These are phyloP conservation scores for Melanotaenia nigrans DNA, from an alignment of 2,797 vertebrate genomes.

Conservation along the genomic window DNA sequence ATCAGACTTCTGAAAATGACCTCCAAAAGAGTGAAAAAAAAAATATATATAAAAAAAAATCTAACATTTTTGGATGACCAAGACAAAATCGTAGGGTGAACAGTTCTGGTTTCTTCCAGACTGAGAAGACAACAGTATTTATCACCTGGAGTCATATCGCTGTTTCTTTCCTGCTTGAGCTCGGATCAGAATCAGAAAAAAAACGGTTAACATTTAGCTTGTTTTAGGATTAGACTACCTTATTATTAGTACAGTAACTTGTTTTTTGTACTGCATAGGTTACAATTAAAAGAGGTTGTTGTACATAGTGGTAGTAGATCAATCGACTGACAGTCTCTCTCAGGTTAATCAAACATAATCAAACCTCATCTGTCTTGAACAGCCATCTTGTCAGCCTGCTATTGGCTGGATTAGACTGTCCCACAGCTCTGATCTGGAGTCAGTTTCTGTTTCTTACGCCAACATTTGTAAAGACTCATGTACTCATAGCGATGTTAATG, in stretches of 20 bases:
- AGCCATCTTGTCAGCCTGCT: slow-evolving; percentile 41
- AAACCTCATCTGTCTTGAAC: slow-evolving; percentile 65
- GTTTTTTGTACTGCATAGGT: slow-evolving; percentile 52
- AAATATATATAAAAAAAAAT: neutral
- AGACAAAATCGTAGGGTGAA: slow-evolving; percentile 22
- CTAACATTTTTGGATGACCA: neutral
- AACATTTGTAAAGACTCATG: slow-evolving; percentile 43
- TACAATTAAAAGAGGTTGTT: slow-evolving; percentile 47
- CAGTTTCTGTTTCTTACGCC: slow-evolving; percentile 31
- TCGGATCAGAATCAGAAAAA: slow-evolving; percentile 37
- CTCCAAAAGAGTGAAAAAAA: slow-evolving; percentile 8
- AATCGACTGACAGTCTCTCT: slow-evolving; percentile 66
- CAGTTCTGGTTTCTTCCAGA: slow-evolving; percentile 34
- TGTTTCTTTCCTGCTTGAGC: slow-evolving; percentile 36
- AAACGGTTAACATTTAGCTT: slow-evolving; percentile 43
- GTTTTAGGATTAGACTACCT: slow-evolving; percentile 53
- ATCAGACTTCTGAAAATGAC: neutral
- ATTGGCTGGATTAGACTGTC: slow-evolving; percentile 37
- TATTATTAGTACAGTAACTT: slow-evolving; percentile 40
- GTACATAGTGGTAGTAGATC: slow-evolving; percentile 62
- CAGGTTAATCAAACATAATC: slow-evolving; percentile 73
- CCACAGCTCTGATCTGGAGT: slow-evolving; percentile 32
- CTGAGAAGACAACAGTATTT: slow-evolving; percentile 5
- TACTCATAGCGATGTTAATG: slow-evolving; percentile 19
- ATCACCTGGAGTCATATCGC: slow-evolving; percentile 16